These are phyloP conservation scores for Drosophila paramelanica DNA, from an alignment of 2,888 invertebrate species.

Conservation along the genomic window DNA sequence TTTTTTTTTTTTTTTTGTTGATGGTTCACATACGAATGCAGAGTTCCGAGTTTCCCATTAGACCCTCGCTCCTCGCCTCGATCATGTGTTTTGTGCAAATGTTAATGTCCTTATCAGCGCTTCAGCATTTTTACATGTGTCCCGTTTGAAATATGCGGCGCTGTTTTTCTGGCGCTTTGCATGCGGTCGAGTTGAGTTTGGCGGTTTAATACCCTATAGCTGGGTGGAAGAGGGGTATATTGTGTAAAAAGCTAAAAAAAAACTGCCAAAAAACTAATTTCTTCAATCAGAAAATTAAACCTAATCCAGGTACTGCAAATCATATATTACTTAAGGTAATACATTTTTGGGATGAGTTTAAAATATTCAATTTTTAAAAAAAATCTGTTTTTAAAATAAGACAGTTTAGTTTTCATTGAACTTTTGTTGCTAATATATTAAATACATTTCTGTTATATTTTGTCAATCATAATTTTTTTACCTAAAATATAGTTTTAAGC, in stretches of 20 bases:
- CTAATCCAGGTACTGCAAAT: too few relatives aligned
- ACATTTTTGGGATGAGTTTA: too few relatives aligned
- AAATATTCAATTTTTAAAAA: too few relatives aligned
- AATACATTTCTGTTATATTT: not conserved
- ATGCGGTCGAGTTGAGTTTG: constrained; percentile 64
- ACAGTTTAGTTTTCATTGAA: too few relatives aligned
- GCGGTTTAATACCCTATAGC: constrained; percentile 40
- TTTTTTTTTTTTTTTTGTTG: constrained; percentile 68
- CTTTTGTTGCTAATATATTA: too few relatives aligned
- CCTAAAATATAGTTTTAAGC: too few relatives aligned
- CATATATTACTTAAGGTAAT: too few relatives aligned
- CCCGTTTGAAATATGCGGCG: constrained; percentile 77
- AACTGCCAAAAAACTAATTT: too few relatives aligned
- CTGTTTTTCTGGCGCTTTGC: constrained; percentile 77
- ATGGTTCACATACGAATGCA: constrained; percentile 75
- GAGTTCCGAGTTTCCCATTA: constrained; percentile 30
- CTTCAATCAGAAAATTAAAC: too few relatives aligned
- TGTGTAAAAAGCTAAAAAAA: too few relatives aligned
- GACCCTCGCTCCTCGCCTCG: not conserved
- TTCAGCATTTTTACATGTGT: constrained; percentile 79
- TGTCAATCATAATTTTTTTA: too few relatives aligned
- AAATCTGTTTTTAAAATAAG: too few relatives aligned
- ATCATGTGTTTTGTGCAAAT: constrained; percentile 65
- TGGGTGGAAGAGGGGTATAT: not conserved
- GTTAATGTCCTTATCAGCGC: constrained; percentile 81